These are phyloP conservation scores for Drosophila robusta DNA, from an alignment of 2,888 invertebrate species.

Conservation along the genomic window DNA sequence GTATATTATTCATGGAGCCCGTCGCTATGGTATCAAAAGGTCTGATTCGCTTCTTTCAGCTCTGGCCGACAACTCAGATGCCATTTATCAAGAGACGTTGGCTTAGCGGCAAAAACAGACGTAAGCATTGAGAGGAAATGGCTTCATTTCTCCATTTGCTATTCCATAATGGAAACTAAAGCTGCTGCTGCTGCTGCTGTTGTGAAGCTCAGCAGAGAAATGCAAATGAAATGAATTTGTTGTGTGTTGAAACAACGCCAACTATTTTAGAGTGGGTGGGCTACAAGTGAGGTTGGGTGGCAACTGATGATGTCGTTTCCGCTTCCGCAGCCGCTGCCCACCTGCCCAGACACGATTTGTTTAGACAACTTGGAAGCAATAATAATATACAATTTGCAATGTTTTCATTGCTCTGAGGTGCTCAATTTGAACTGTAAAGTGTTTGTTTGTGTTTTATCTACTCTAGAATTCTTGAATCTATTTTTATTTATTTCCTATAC, in stretches of 20 bases:
- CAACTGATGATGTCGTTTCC: constrained; percentile 49
- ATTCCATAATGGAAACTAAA: constrained; percentile 10
- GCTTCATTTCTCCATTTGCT: constrained; percentile 31
- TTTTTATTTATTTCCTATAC: background rate
- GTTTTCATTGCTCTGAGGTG: constrained; percentile 9
- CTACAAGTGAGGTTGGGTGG: constrained; percentile 6
- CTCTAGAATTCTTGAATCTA: no score
- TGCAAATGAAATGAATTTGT: constrained; percentile 66
- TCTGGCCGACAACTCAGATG: constrained; percentile 1
- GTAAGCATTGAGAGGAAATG: constrained; percentile 26
- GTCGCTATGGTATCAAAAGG: background rate
- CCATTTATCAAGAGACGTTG: constrained; percentile 20
- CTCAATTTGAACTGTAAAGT: constrained; percentile 11
- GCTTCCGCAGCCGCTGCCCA: constrained; percentile 45
- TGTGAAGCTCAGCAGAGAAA: constrained; percentile 22
- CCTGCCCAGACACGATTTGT: constrained; percentile 39
- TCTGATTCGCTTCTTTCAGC: background rate
- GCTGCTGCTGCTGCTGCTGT: constrained; percentile 7
- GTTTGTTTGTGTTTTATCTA: background rate
- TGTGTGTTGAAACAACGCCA: constrained; percentile 40
- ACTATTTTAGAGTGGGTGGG: constrained; percentile 9
- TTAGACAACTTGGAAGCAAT: constrained; percentile 46
- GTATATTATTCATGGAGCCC: background rate
- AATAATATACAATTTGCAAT: constrained; percentile 38
- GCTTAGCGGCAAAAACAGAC: constrained; percentile 5